These are phyloP conservation scores for Gnathonemus echidnorhynchus DNA, from an alignment of 2,113 vertebrate genomes.

Conservation along the genomic window DNA sequence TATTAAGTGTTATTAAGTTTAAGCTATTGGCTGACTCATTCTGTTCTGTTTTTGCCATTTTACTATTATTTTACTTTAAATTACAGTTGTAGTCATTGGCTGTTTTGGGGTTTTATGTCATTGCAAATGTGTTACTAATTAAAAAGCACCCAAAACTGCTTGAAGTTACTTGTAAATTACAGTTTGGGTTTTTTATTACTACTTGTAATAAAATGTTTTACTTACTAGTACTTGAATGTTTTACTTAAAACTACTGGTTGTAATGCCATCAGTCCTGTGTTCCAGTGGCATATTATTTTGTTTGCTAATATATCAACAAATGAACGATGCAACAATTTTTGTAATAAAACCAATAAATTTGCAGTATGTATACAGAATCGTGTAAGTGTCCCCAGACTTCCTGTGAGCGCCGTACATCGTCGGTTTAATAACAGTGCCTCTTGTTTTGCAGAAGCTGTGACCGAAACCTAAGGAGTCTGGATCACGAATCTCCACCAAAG, in stretches of 20 bases:
- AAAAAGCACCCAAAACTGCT: too few species aligned
- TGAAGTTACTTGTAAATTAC: neutral
- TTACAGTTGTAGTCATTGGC: too few species aligned
- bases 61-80: too few species aligned
- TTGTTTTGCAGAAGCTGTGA: slow-evolving; percentile 75
- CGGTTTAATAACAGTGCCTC: neutral
- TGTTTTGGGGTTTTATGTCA: neutral
- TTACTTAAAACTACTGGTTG: neutral
- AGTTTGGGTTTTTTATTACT: neutral
- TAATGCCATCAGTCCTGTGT: neutral
- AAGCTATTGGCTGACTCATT: too few species aligned
- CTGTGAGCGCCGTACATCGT: neutral
- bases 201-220: too few species aligned
- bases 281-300: too few species aligned
- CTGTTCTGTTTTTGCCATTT: too few species aligned
- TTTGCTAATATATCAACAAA: too few species aligned
- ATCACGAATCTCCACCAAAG: slow-evolving; percentile 95
- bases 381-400: neutral
- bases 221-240: too few species aligned
- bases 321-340: too few species aligned
- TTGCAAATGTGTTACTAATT: neutral
- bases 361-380: neutral
- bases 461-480: slow-evolving; percentile 82
- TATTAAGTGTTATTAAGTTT: too few species aligned
- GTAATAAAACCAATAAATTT: neutral